These are phyloP conservation scores for Sturmia bella DNA, from an alignment of 2,888 invertebrate genomes.

Conservation along the genomic window DNA sequence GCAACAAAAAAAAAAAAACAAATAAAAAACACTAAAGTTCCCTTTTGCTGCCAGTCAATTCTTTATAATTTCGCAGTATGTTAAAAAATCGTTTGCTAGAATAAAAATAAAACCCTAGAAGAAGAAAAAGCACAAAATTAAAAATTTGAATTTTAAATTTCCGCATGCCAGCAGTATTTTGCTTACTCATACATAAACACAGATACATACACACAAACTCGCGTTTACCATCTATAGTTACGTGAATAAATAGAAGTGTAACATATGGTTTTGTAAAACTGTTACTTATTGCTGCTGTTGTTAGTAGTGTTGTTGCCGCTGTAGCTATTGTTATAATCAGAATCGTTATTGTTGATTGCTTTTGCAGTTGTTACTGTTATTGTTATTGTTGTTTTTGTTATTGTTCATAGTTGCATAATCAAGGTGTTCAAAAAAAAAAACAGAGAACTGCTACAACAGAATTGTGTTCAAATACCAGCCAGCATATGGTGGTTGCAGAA, in stretches of 20 bases:
- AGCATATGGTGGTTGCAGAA: constrained; percentile 53
- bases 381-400: constrained; percentile 27
- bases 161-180: constrained; percentile 47
- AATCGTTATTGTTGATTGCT: constrained; percentile 56
- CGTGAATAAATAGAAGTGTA: constrained; percentile 40
- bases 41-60: constrained; percentile 48
- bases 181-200: background rate
- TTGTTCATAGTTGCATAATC: constrained; percentile 62
- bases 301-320: background rate
- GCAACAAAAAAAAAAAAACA: background rate
- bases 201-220: background rate
- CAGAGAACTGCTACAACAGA: constrained; percentile 20
- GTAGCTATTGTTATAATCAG: constrained; percentile 44
- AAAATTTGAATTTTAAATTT: constrained; percentile 69
- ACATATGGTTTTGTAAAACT: constrained; percentile 51
- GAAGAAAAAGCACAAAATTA: constrained; percentile 8
- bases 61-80: constrained; percentile 62
- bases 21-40: constrained; percentile 1
- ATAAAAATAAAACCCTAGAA: constrained; percentile 18
- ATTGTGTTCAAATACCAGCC: constrained; percentile 47
- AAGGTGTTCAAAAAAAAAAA: constrained; percentile 57
- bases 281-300: constrained; percentile 24
- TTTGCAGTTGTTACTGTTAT: constrained; percentile 21
- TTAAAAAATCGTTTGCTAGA: constrained; percentile 63
- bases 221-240: background rate